Evolutionary conservation across 2,888 invertebrate species (phyloP).

Genomic region (Tinea semifulvella): DNA sequence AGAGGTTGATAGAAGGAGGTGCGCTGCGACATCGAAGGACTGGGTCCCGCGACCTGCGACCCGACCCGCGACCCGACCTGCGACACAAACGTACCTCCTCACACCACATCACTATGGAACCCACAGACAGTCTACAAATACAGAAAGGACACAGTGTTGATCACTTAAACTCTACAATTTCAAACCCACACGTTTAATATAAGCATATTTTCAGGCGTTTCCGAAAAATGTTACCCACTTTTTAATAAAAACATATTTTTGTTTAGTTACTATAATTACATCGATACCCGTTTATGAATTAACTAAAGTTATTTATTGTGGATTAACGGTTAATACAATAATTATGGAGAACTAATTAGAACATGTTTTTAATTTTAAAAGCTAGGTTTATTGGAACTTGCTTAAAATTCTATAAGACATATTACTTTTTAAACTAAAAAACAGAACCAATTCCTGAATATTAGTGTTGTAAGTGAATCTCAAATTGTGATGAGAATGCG

Average conservation of each 20-base stretch:
- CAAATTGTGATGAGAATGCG: slow-evolving; percentile 7
- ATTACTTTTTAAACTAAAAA: too few species aligned
- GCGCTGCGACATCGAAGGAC: slow-evolving; percentile 68
- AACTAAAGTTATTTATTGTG: too few species aligned
- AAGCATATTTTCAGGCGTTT: not conserved
- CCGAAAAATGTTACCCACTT: too few species aligned
- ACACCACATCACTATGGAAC: slow-evolving; percentile 57
- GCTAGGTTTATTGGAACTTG: too few species aligned
- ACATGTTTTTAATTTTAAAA: too few species aligned
- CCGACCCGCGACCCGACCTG: slow-evolving; percentile 26
- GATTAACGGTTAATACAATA: too few species aligned
- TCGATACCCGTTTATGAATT: too few species aligned
- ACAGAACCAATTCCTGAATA: not conserved
- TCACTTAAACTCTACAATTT: slow-evolving; percentile 28
- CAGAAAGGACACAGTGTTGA: slow-evolving; percentile 53
- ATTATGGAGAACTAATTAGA: too few species aligned
- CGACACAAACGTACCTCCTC: slow-evolving; percentile 57
- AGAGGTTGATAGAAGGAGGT: slow-evolving; percentile 49
- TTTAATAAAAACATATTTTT: not conserved
- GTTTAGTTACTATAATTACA: too few species aligned
- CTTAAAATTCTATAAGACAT: too few species aligned
- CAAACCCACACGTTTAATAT: slow-evolving; percentile 34
- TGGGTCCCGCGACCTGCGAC: slow-evolving; percentile 63
- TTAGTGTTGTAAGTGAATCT: slow-evolving; percentile 2
- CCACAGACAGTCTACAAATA: slow-evolving; percentile 40